Evolutionary conservation across 2,113 vertebrate genomes (phyloP), one percentile per base, ranked within the genome.

Genomic region (Fregetta grallaria): DNA sequence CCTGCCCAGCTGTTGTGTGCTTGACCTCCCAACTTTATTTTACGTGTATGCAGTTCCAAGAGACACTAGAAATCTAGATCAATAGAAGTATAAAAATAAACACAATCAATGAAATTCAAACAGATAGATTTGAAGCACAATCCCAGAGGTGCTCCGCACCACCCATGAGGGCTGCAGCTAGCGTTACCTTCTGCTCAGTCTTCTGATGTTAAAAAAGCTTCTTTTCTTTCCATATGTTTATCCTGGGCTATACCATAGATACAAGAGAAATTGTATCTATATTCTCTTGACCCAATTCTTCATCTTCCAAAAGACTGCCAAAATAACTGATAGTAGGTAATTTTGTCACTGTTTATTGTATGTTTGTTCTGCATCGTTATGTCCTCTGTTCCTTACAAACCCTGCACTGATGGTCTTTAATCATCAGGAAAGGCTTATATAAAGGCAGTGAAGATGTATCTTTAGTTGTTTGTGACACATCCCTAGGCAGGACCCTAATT

Each of bases 141-240:
- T 1, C 29, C 55, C 40, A 59, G 38, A 68, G 13, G 23, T 6
- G 4, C 14, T 42, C 32, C 34, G 20, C 14, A 10, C 55, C 38
- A 47, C n/a, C 30, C 61, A 27, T 0, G 0, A 75, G 19, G 13
- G 3, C n/a, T 23, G 42, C 7, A 67, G 21, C 50, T 44, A 34
- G 12, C 1, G 0, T 9, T 7, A 23, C 36, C 55, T 49, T 23
- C 85, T 59, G 29, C 34, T 45, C 62, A 15, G 44, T 9, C 38
- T 65, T 16, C 38, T 52, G 63, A 47, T 52, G 13, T 38, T 47
- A 52, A 52, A 65, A 88, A 17, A 32, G 21, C 8, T 76, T 21
- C 0, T 6, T n/a, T 61, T 55, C n/a, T 29, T 9, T 4, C 65
- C 34, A 22, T 7, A 3, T 22, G 10, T 47, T 90, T 56, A 27